Evolutionary conservation across 2,888 invertebrate genomes (phyloP), one percentile per base, ranked within the genome.

Genomic region (Seira sanloemensis): DNA sequence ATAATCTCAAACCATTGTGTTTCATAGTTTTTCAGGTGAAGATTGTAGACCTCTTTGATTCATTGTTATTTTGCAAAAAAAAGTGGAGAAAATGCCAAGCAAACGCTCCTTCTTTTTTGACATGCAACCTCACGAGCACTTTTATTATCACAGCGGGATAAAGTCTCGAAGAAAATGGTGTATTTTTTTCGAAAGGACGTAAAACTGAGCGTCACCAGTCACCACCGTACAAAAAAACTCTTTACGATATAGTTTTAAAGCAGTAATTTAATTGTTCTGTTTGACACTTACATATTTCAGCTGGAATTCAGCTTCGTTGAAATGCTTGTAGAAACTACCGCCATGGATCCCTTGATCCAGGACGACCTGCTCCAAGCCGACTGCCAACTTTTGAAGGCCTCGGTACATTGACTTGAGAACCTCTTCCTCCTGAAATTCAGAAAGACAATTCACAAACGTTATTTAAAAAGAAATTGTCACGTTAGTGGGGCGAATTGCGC

Each of bases 301-400:
- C 77, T 93, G 91, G 90, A 92, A 92, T 91, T 94, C 94, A 69
- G 94, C 93, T 65, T 92, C 91, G 71, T 91, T 92, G 90, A 95
- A 94, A 84, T 93, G 92, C 16, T 91, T 90, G 85, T 91, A 90
- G 90, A 93, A 93, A 23, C 90, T 89, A 7, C 91, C 91, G 46
- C 90, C 90, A 88, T 92, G 91, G 67, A 93, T 92, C 23, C 93
- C 92, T 87, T 93, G 93, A 88, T 94, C 94, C 91, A 92, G 91
- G 50, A 93, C 92, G 71, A 95, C 93, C 89, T 94, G 94, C 90
- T 95, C 93, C 81, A 95, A 90, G 26, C 94, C 94, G 4, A 95
- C 95, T 0, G 95, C 95, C 85, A 94, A 93, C 92, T 93, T 93
- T 91, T 96, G 95, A 90, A 96, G 91, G 87, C 93, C 93, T 90